A percentile compares a stretch with the other conserved stretches of the same genome.
These are phyloP conservation scores for Idaea biselata DNA, from an alignment of 2,888 invertebrate genomes.

Conservation along the genomic window DNA sequence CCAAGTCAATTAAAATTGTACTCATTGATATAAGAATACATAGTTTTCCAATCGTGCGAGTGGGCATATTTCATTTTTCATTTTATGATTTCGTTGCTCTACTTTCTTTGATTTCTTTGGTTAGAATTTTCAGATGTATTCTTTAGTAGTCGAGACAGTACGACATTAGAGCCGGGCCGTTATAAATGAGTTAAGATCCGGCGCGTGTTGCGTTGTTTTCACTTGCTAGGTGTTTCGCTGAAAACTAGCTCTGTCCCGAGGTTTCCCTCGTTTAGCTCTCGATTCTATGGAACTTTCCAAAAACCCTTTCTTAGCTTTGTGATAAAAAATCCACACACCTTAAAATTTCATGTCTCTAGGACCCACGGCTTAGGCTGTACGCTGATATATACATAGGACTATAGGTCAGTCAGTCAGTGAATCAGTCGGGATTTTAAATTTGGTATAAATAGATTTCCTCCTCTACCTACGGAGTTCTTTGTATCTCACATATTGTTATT, in stretches of 20 bases:
- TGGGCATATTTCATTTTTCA: background rate
- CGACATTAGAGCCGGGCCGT: constrained; percentile 36
- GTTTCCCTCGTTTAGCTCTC: too few relatives aligned
- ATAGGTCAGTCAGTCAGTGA: too few relatives aligned
- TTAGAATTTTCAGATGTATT: constrained; percentile 53
- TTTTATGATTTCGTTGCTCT: background rate
- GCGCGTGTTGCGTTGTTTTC: constrained; percentile 30
- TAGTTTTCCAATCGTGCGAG: background rate
- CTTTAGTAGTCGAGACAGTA: constrained; percentile 37
- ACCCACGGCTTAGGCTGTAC: too few relatives aligned
- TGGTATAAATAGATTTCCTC: too few relatives aligned
- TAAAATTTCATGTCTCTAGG: too few relatives aligned
- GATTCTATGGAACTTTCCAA: too few relatives aligned
- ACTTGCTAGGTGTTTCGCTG: background rate
- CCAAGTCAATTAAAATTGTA: constrained; percentile 1
- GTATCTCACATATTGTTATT: background rate
- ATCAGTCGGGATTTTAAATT: too few relatives aligned
- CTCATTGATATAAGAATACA: background rate
- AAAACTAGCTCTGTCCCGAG: too few relatives aligned
- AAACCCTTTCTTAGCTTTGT: too few relatives aligned
- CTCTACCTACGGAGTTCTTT: background rate
- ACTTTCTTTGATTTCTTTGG: constrained; percentile 1
- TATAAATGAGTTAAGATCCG: constrained; percentile 49
- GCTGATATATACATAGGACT: too few relatives aligned
- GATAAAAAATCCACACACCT: too few relatives aligned